phyloP scores from a whole-genome alignment of 2,797 vertebrate genomes.

The Enteromius anoplus region DNA sequence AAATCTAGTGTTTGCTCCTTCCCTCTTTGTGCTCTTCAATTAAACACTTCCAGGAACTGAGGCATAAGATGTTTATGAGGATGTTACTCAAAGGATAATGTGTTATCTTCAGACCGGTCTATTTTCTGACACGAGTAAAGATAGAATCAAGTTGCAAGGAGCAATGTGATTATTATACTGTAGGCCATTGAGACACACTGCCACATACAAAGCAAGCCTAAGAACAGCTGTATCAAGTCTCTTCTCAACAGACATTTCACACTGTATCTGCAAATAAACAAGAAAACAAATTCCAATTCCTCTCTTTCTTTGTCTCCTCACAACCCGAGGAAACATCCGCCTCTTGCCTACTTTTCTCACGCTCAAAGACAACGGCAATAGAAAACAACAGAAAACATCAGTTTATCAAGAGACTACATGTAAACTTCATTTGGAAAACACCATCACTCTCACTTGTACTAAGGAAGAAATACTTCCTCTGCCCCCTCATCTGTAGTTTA shows the following conservation, averaged over 20 bases:
- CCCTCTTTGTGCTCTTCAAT: neutral
- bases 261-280: conserved; percentile 22
- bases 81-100: conserved; percentile 15
- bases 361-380: neutral
- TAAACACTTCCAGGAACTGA: conserved; percentile 6
- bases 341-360: neutral
- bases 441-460: conserved; percentile 22
- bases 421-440: conserved; percentile 27
- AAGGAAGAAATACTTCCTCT: conserved; percentile 9
- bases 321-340: neutral
- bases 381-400: conserved; percentile 14
- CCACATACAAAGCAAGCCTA: conserved; percentile 1
- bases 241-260: neutral
- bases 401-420: neutral
- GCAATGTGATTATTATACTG: neutral
- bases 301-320: conserved; percentile 1
- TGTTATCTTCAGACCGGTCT: neutral
- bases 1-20: neutral
- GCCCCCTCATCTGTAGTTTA: neutral
- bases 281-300: conserved; percentile 22
- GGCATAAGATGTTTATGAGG: neutral
- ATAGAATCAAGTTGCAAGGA: neutral
- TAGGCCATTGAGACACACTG: neutral
- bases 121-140: neutral
- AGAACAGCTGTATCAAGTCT: conserved; percentile 28